A percentile compares a stretch with the other conserved stretches of the same genome.
phyloP scores from a whole-genome alignment of 2,797 vertebrate species.

The Cirrhinus mrigala region DNA sequence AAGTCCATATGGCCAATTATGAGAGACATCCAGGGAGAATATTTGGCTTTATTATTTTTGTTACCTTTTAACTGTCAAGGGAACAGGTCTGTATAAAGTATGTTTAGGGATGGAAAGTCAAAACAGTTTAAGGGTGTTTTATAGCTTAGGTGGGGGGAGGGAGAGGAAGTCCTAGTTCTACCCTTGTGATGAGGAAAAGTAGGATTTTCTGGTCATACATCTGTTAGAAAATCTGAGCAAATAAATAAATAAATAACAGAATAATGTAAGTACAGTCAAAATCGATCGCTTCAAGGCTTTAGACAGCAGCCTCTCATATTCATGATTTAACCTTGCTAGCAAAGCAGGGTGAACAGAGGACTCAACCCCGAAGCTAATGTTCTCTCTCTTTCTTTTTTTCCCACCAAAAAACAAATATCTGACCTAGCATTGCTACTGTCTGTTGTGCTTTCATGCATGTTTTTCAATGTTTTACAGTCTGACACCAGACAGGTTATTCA shows the following conservation, averaged over 20 bases:
- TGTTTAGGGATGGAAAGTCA: constrained; percentile 66
- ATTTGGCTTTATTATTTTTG: constrained; percentile 75
- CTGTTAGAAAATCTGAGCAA: constrained; percentile 52
- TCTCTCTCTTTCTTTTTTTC: constrained; percentile 63
- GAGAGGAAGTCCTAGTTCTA: constrained; percentile 50
- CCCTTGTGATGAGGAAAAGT: constrained; percentile 55
- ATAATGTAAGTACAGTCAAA: constrained; percentile 58
- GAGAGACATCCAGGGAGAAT: constrained; percentile 77
- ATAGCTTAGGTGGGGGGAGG: constrained; percentile 36
- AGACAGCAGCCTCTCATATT: constrained; percentile 69
- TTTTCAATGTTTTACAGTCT: constrained; percentile 32
- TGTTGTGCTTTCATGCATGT: neutral
- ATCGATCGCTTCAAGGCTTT: constrained; percentile 65
- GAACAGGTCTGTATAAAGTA: constrained; percentile 77
- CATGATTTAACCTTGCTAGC: constrained; percentile 70
- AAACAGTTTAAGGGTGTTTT: constrained; percentile 59
- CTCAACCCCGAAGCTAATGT: constrained; percentile 64
- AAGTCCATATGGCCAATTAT: constrained; percentile 84
- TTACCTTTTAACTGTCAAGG: constrained; percentile 67
- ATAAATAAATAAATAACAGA: constrained; percentile 67
- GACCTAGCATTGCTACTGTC: neutral
- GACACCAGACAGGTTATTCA: constrained; percentile 23
- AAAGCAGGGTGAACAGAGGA: constrained; percentile 61
- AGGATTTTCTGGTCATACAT: neutral
- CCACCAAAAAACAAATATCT: constrained; percentile 22